Evolutionary conservation across 1,140 invertebrate genomes (phyloP), one percentile per base, ranked within the genome.

Genomic region (Neocloeon triangulifer): DNA sequence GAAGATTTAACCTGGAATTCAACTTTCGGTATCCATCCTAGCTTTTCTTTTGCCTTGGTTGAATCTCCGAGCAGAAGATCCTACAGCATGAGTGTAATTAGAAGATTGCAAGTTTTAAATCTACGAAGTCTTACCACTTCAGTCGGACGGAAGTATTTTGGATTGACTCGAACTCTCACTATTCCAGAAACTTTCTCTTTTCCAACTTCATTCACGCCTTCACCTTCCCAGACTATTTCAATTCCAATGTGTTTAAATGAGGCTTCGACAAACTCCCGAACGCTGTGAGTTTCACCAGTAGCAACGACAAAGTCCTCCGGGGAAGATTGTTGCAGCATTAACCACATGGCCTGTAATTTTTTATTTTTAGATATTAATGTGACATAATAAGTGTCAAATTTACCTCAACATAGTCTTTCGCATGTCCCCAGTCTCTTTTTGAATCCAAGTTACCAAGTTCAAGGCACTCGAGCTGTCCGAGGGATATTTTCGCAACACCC

Each of bases 341-440:
- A 52, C 92, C 92, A 99, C 95, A 99, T 99, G 8, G 91, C 94
- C 78, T 91, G 46, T 5, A 56, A 50, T n/a, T n/a, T n/a, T n/a
- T n/a, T n/a, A n/a, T n/a, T n/a, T n/a, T n/a, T n/a, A n/a, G n/a
- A n/a, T n/a, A n/a, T n/a, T n/a, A n/a, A n/a, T n/a, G n/a, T n/a
- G n/a, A n/a, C n/a, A n/a, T n/a, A n/a, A n/a, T n/a, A n/a, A n/a
- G n/a, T n/a, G n/a, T n/a, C n/a, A n/a, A n/a, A n/a, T n/a, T n/a
- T 52, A 86, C 84, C 64, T 97, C 82, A 18, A 98, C 85, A 58
- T 97, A 99, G 59, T 98, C 94, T 53, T 73, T 86, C 1, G 95
- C 95, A 62, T 99, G 95, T 8, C 95, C 95, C 95, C 95, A 99
- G 56, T 99, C 95, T 47, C 95, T 62, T 51, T 79, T 77, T 10